Conservation (phyloP, 2,888 invertebrate species). For the Sericinus montela region DNA sequence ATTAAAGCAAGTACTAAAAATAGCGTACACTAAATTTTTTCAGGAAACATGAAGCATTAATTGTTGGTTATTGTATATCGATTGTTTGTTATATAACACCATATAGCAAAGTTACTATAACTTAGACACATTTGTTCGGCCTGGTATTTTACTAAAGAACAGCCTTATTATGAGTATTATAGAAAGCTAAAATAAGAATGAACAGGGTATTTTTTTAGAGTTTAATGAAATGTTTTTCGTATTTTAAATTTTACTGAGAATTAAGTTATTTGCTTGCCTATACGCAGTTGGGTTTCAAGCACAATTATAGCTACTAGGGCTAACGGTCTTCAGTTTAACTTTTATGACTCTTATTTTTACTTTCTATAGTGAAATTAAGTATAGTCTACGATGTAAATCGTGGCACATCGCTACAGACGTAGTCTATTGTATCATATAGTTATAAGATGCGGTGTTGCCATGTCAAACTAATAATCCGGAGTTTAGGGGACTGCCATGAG, state of each 20-base stretch:
- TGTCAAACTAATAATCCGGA: constrained; percentile 52
- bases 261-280: background rate
- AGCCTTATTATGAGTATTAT: background rate
- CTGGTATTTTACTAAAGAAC: background rate
- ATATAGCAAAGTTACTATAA: no score
- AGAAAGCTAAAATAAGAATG: constrained; percentile 2
- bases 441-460: constrained; percentile 35
- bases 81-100: no score
- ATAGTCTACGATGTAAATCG: constrained; percentile 6
- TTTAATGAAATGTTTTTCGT: background rate
- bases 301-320: background rate
- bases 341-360: background rate
- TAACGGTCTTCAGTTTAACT: background rate
- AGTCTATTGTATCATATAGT: constrained; percentile 47
- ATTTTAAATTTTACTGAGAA: background rate
- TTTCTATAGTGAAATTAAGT: background rate
- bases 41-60: no score
- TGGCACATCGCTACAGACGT: constrained; percentile 28
- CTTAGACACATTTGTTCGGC: no score
- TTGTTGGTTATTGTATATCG: no score
- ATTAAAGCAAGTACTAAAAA: no score
- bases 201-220: background rate
- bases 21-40: no score
- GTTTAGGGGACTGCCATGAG: constrained; percentile 43
- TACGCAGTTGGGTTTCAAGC: background rate